Evolutionary conservation across 2,113 vertebrate species (phyloP), one percentile per base, ranked within the genome.

Genomic region (Pogona vitticeps): DNA sequence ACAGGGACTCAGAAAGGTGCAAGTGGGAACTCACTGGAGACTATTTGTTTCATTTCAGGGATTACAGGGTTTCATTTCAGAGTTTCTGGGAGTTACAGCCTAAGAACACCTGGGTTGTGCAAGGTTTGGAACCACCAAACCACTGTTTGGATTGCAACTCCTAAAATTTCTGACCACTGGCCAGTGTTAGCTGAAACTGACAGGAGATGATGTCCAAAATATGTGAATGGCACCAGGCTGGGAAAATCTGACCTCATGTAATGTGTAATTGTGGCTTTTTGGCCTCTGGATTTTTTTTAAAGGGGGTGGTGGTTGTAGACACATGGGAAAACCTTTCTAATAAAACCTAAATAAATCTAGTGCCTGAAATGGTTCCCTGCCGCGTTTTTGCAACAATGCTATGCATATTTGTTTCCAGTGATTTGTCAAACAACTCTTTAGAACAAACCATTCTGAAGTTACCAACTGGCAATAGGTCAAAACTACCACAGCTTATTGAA

Each of bases 401-500:
- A 33, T 63, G 73, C 86, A 88, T 87, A 84, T 83, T 36, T 75
- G 1, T 67, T 2, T 10, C 38, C 33, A 10, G 31, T 36, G 8
- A 36, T 70, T 78, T 78, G 20, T 38, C 59, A 59, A 86, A 86
- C 0, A 0, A 42, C 87, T 59, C 42, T 76, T 42, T 23, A 40
- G 56, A 71, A 75, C 67, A 56, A 20, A 10, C 15, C 40, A 21
- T n/a, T 56, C 33, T 82, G 42, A 82, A 87, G 70, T 68, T 58
- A 76, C 10, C 10, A 17, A 23, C 65, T 70, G 68, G 59, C 33
- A 76, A 42, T 59, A 42, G 18, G 59, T 82, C 33, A 76, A 56
- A 78, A 86, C 87, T 28, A 61, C 83, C n/a, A 61, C 83, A 88
- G 56, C 46, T 83, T 68, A 67, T 76, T 76, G 52, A 58, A 79